Conservation (phyloP, 2,797 vertebrate genomes). For the Pangasius krempfi region DNA sequence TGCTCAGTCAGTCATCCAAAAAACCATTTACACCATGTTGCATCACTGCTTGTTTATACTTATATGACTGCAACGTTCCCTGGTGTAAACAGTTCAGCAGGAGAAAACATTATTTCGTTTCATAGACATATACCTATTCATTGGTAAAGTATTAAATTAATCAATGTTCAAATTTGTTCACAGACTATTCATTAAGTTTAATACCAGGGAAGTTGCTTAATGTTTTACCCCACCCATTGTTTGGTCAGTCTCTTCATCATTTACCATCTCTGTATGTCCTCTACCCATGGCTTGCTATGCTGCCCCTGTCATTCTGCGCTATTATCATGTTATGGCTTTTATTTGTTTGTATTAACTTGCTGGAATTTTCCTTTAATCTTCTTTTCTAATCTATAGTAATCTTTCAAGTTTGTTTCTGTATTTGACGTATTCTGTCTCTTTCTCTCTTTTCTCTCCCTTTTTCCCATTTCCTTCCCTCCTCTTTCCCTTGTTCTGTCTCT, state of each 20-base stretch:
- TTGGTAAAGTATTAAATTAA: background rate
- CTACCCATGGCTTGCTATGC: background rate
- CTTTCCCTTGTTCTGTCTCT: conserved; percentile 47
- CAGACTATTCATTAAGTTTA: conserved; percentile 17
- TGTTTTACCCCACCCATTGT: conserved; percentile 7
- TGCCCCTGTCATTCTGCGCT: conserved; percentile 67
- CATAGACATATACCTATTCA: background rate
- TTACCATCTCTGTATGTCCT: conserved; percentile 45
- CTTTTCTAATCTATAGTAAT: conserved; percentile 76
- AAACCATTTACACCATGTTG: conserved; percentile 51
- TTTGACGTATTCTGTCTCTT: conserved; percentile 93
- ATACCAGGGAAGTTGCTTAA: conserved; percentile 49
- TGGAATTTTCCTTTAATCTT: conserved; percentile 66
- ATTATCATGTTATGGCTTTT: conserved; percentile 72
- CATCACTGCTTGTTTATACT: conserved; percentile 65
- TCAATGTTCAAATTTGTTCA: background rate
- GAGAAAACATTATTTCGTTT: conserved; percentile 22
- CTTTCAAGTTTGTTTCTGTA: conserved; percentile 87
- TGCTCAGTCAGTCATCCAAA: conserved; percentile 59
- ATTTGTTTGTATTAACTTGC: conserved; percentile 74
- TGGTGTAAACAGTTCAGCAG: conserved; percentile 58
- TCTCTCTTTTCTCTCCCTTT: conserved; percentile 76
- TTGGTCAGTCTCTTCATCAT: background rate
- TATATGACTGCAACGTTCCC: conserved; percentile 63
- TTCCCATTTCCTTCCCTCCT: conserved; percentile 58